These are phyloP conservation scores for Mimumesa dahlbomi DNA, from an alignment of 2,888 invertebrate genomes.

Conservation along the genomic window DNA sequence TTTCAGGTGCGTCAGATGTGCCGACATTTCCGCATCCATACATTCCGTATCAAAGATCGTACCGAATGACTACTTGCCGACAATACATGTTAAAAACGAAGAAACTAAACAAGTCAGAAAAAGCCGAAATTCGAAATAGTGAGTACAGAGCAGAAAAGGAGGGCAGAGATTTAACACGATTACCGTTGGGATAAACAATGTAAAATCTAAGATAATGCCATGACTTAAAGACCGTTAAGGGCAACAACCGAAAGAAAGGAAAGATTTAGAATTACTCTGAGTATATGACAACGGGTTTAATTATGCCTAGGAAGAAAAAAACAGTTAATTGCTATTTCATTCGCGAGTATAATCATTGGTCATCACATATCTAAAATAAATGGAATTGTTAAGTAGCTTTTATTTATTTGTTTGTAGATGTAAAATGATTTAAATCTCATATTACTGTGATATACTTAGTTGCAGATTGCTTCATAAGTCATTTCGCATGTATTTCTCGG, in stretches of 20 bases:
- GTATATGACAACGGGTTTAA: slow-evolving; percentile 5
- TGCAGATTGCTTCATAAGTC: background rate
- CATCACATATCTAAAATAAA: slow-evolving; percentile 30
- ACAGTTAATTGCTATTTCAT: slow-evolving; percentile 14
- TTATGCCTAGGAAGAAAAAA: background rate
- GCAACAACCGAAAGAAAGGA: background rate
- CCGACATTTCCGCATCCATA: slow-evolving; percentile 93
- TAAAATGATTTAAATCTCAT: slow-evolving; percentile 48
- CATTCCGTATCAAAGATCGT: slow-evolving; percentile 85
- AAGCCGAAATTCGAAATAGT: slow-evolving; percentile 36
- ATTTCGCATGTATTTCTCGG: background rate
- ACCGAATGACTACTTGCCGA: slow-evolving; percentile 83
- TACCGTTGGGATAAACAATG: slow-evolving; percentile 25
- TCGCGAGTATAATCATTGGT: slow-evolving; percentile 15
- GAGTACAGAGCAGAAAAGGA: slow-evolving; percentile 34
- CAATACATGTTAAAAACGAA: slow-evolving; percentile 80
- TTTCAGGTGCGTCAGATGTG: slow-evolving; percentile 97
- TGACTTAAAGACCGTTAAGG: background rate
- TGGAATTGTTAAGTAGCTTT: slow-evolving; percentile 52
- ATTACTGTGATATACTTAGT: slow-evolving; percentile 60
- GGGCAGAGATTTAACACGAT: slow-evolving; percentile 67
- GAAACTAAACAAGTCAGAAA: slow-evolving; percentile 49
- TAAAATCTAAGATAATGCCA: slow-evolving; percentile 5
- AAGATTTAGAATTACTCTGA: too few relatives aligned
- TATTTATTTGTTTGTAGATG: slow-evolving; percentile 39